Evolutionary conservation across 2,888 invertebrate species (phyloP).

Genomic region (Heliconius ethilla): DNA sequence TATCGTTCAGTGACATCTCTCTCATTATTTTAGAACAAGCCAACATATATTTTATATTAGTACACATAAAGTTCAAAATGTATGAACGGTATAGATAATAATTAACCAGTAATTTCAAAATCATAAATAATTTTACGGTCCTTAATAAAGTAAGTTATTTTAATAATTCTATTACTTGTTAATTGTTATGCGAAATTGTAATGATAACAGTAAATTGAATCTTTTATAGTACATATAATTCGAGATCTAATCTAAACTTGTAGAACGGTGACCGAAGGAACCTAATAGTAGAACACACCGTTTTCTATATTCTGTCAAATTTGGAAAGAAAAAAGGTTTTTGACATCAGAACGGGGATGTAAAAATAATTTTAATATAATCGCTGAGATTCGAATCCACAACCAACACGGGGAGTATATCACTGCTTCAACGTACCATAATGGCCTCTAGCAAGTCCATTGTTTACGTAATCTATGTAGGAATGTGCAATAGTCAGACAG

Average conservation of each 20-base stretch:
- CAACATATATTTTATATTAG: conserved; percentile 1
- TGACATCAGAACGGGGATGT: neutral
- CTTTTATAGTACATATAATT: neutral
- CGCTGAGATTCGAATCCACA: neutral
- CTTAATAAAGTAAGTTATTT: conserved; percentile 6
- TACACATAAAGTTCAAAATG: conserved; percentile 19
- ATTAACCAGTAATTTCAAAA: conserved; percentile 11
- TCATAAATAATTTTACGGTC: conserved; percentile 13
- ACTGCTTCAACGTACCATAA: neutral
- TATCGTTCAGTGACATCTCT: conserved; percentile 33
- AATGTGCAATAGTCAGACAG: neutral
- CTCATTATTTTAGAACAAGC: neutral
- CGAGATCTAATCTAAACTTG: neutral
- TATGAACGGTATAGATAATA: neutral
- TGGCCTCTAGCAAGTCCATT: neutral
- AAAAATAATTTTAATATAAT: neutral
- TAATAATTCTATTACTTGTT: conserved; percentile 14
- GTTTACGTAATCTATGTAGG: neutral
- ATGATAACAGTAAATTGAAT: neutral
- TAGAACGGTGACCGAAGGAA: neutral
- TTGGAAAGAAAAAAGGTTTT: neutral
- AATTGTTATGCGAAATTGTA: neutral
- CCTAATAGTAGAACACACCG: neutral
- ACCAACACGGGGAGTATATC: neutral
- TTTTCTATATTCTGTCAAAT: neutral